Conservation (phyloP, 2,113 vertebrate genomes). For the Grus americana region DNA sequence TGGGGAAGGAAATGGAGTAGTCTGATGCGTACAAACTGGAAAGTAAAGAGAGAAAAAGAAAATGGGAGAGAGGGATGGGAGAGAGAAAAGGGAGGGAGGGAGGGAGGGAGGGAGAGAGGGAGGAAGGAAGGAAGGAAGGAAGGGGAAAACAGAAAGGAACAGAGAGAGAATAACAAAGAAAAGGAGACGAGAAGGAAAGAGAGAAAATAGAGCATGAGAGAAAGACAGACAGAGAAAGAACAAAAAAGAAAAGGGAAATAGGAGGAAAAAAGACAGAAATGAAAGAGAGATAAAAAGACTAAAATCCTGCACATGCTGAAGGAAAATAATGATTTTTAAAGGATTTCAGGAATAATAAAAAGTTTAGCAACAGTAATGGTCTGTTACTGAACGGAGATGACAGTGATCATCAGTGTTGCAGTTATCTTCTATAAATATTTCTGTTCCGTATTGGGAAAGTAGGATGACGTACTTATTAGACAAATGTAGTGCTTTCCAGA, state of each 20-base stretch:
- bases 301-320: neutral
- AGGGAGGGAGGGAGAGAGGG: no score
- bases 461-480: neutral
- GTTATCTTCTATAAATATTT: slow-evolving; percentile 22
- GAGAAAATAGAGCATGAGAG: neutral
- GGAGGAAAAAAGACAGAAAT: neutral
- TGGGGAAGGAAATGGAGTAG: neutral
- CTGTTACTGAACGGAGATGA: neutral
- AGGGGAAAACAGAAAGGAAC: accelerated
- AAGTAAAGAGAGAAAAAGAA: neutral
- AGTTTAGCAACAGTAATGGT: neutral
- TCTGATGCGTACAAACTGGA: neutral
- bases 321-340: neutral
- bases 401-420: neutral
- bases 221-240: neutral
- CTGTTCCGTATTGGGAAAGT: neutral
- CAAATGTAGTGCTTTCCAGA: slow-evolving; percentile 30
- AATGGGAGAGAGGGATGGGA: neutral
- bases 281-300: neutral
- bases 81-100: neutral
- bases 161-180: no score
- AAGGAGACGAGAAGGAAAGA: neutral
- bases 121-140: no score
- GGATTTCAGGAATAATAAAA: neutral
- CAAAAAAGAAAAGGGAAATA: neutral